Percentiles rank a stretch among this genome's conserved stretches.
Evolutionary conservation across 2,797 vertebrate species (phyloP).

Genomic region (Rhinichthys osculus): DNA sequence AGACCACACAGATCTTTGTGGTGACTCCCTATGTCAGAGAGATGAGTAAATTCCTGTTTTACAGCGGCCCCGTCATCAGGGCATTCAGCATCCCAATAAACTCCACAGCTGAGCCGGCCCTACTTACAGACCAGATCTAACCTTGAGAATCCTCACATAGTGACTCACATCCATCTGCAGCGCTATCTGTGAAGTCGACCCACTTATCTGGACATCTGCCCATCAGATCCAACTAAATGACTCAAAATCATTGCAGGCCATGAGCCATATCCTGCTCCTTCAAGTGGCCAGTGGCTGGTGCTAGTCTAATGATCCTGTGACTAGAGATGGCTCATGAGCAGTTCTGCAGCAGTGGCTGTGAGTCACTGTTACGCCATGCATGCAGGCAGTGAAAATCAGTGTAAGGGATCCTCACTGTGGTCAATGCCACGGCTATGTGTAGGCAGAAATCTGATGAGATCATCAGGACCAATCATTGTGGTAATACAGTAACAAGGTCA

Average conservation of each 20-base stretch:
- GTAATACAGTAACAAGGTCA: conserved; percentile 63
- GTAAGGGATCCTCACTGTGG: conserved; percentile 58
- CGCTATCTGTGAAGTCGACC: background rate
- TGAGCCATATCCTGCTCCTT: conserved; percentile 47
- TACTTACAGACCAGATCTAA: conserved; percentile 27
- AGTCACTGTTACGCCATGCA: conserved; percentile 59
- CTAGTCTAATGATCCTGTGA: conserved; percentile 26
- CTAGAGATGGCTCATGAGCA: conserved; percentile 35
- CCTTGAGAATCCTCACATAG: conserved; percentile 28
- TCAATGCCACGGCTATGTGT: conserved; percentile 51
- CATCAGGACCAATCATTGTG: conserved; percentile 63
- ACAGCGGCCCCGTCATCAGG: conserved; percentile 7
- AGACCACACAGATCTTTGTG: conserved; percentile 52
- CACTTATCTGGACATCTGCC: conserved; percentile 45
- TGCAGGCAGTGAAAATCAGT: conserved; percentile 54
- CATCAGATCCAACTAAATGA: conserved; percentile 36
- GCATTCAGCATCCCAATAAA: conserved; percentile 46
- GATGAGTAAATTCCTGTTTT: conserved; percentile 37
- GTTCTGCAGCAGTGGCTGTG: conserved; percentile 57
- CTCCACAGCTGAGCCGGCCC: conserved; percentile 30
- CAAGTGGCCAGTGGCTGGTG: conserved; percentile 27
- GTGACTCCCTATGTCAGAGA: conserved; percentile 46
- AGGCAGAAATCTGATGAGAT: conserved; percentile 62
- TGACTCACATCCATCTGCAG: conserved; percentile 56
- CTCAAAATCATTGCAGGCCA: conserved; percentile 13